Percentiles rank a stretch among this genome's conserved stretches.
Conservation (phyloP, 1,140 invertebrate species). For the Habropoda laboriosa region DNA sequence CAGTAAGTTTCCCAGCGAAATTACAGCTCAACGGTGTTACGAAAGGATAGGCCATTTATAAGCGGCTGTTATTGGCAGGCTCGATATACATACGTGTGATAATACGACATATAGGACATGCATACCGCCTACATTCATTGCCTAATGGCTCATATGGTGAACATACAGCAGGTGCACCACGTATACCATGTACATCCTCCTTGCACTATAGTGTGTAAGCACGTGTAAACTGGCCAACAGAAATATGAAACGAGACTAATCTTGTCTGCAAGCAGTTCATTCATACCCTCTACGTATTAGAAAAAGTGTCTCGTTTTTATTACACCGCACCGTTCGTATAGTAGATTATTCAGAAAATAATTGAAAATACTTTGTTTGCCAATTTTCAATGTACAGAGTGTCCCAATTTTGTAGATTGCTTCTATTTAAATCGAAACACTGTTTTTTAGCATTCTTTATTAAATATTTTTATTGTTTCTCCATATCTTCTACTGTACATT, state of each 20-base stretch:
- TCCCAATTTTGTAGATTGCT: too few species aligned
- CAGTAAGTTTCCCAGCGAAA: conserved; percentile 55
- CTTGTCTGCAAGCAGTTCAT: neutral
- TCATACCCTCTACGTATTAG: neutral
- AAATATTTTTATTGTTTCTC: too few species aligned
- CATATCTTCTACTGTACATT: too few species aligned
- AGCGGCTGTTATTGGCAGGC: conserved; percentile 69
- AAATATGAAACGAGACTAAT: conserved; percentile 42
- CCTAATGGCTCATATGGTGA: conserved; percentile 64
- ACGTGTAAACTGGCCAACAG: conserved; percentile 35
- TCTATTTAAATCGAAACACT: too few species aligned
- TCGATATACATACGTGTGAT: conserved; percentile 64
- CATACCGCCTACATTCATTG: conserved; percentile 57
- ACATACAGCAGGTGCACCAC: conserved; percentile 31
- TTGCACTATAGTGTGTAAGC: neutral
- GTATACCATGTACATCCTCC: conserved; percentile 7
- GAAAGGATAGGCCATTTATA: conserved; percentile 66
- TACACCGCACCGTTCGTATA: too few species aligned
- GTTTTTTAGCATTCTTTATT: too few species aligned
- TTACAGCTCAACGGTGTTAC: conserved; percentile 45
- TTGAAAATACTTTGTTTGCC: too few species aligned
- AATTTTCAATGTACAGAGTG: too few species aligned
- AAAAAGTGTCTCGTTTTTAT: too few species aligned
- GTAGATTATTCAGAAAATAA: too few species aligned
- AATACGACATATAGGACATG: conserved; percentile 63